Conservation (phyloP, 2,888 invertebrate genomes). For the Digitonthophagus gazella region DNA sequence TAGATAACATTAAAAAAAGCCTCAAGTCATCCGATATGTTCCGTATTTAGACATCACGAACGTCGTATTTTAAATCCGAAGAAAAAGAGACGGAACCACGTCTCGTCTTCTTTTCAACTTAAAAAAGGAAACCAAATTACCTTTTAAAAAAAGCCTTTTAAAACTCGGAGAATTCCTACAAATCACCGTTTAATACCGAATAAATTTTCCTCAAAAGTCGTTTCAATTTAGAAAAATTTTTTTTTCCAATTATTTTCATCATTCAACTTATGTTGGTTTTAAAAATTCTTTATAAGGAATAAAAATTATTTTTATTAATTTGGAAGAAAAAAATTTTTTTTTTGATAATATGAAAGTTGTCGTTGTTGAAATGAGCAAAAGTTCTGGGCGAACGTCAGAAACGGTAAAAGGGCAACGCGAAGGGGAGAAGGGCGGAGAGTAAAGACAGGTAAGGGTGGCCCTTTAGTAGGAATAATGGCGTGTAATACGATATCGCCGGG, state of each 20-base stretch:
- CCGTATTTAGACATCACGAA: slow-evolving; percentile 41
- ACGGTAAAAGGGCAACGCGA: too few relatives aligned
- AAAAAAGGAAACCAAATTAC: slow-evolving; percentile 21
- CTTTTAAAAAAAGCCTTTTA: slow-evolving; percentile 34
- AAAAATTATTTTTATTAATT: too few relatives aligned
- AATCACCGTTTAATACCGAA: slow-evolving; percentile 45
- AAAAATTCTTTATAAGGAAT: too few relatives aligned
- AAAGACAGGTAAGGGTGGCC: not conserved
- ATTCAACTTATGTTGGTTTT: too few relatives aligned
- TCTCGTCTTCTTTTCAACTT: too few relatives aligned
- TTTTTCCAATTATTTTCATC: not conserved
- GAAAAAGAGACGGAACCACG: too few relatives aligned
- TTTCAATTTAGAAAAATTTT: slow-evolving; percentile 44
- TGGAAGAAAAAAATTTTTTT: too few relatives aligned
- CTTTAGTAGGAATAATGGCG: not conserved
- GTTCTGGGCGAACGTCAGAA: too few relatives aligned
- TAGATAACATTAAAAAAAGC: slow-evolving; percentile 41
- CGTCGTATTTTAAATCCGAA: slow-evolving; percentile 32
- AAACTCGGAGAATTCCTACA: slow-evolving; percentile 43
- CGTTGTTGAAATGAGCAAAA: not conserved
- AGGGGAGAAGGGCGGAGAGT: not conserved
- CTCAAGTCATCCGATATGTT: slow-evolving; percentile 41
- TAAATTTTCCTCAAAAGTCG: slow-evolving; percentile 45
- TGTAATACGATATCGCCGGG: not conserved
- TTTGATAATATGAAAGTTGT: too few relatives aligned